Evolutionary conservation across 1,140 invertebrate species (phyloP), one percentile per base, ranked within the genome.

Genomic region (Meloidogyne chitwoodi): DNA sequence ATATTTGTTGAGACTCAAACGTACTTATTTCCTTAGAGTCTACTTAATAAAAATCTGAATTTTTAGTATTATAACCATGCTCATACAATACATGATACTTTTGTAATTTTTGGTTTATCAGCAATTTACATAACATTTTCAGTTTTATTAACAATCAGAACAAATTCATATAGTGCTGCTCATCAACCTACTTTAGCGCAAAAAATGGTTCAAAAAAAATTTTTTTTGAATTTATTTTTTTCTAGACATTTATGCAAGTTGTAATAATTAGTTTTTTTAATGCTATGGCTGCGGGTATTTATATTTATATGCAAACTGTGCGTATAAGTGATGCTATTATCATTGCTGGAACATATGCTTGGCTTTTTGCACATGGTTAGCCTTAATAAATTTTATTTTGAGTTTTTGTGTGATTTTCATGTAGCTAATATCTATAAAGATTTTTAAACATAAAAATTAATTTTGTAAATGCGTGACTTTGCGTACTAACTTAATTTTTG

Each of bases 191-290:
- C 71, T 4, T 34, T 73, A 6, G 71, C 71, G 6, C 71, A 73
- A 31, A 73, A 73, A 73, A 16, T 73, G 56, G 71, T 73, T 19
- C 16, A 0, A 24, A 56, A 56, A 56, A 56, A 56, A 56, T 6
- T n/a, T 56, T 56, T 56, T 48, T 19, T 5, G n/a, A 56, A 16
- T 19, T 19, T 19, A 48, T n/a, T 48, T 66, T 29, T 62, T 61
- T 68, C 61, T 75, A 77, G 76, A 56, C 76, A 24, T 77, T 77
- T 61, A 48, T 77, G 26, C 76, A 77, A 76, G 76, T 77, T 26
- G 31, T 77, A 16, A 38, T 77, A 14, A 76, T 77, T 19, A 77
- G 76, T 24, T 77, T 77, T 67, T 48, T 77, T 62, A 77, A 77
- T 64, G 76, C 68, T 1, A 75, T 34, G 31, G 76, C 71, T 12